phyloP scores from a whole-genome alignment of 1,140 invertebrate genomes.

The Zaprionus tsacasi region DNA sequence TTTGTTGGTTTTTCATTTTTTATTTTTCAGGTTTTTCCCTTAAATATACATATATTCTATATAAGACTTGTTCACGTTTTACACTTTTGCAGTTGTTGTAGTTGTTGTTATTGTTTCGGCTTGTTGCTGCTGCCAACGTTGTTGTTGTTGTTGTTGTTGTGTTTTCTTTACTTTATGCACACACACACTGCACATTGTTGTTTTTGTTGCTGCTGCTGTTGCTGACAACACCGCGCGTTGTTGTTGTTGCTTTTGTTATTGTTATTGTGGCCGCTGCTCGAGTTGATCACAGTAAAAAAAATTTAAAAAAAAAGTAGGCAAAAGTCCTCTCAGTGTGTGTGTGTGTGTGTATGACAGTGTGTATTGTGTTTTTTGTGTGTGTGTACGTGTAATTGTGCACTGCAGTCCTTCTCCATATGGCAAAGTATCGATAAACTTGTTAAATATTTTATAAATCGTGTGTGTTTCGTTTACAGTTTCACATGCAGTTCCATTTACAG shows the following conservation, averaged over 20 bases:
- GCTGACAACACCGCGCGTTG: constrained; percentile 68
- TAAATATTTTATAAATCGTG: constrained; percentile 31
- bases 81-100: constrained; percentile 29
- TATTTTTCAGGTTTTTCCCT: background rate
- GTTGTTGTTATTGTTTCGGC: constrained; percentile 37
- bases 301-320: constrained; percentile 57
- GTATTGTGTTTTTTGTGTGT: constrained; percentile 10
- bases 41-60: background rate
- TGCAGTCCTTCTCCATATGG: constrained; percentile 27
- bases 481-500: constrained; percentile 34
- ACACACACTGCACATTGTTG: constrained; percentile 54
- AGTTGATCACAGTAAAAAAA: constrained; percentile 69
- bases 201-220: constrained; percentile 1
- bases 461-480: constrained; percentile 28
- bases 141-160: constrained; percentile 36
- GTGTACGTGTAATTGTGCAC: constrained; percentile 25
- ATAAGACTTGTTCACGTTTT: background rate
- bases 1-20: background rate
- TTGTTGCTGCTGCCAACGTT: constrained; percentile 53
- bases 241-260: constrained; percentile 50
- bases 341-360: constrained; percentile 14
- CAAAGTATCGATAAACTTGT: constrained; percentile 37
- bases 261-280: constrained; percentile 17
- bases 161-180: constrained; percentile 44
- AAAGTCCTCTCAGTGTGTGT: constrained; percentile 22